Conservation (phyloP, 2,113 vertebrate species). For the Anseranas semipalmata region DNA sequence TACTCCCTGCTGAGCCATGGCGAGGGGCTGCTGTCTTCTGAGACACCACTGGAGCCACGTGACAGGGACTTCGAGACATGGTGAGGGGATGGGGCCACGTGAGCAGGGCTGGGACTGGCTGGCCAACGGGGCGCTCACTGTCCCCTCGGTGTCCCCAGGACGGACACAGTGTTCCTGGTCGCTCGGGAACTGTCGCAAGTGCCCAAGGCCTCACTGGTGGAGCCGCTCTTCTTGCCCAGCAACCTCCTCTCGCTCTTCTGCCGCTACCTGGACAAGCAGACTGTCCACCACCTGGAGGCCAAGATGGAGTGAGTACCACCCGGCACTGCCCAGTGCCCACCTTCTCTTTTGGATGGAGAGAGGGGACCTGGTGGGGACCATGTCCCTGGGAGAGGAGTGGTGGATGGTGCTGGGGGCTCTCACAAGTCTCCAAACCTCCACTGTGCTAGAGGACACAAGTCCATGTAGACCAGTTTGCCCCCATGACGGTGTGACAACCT, state of each 20-base stretch:
- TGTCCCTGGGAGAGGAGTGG: neutral
- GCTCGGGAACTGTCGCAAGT: slow-evolving; percentile 87
- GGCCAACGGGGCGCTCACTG: accelerated
- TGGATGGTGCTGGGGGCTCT: accelerated
- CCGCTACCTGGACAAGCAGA: slow-evolving; percentile 91
- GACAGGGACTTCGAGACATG: slow-evolving; percentile 86
- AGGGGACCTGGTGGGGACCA: neutral
- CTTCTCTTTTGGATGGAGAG: neutral
- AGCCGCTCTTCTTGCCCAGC: slow-evolving; percentile 89
- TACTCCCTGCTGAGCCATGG: slow-evolving; percentile 91
- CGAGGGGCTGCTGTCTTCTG: slow-evolving; percentile 86
- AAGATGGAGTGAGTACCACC: slow-evolving; percentile 86
- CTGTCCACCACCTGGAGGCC: slow-evolving; percentile 86
- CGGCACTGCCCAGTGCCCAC: no score
- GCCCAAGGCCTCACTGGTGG: slow-evolving; percentile 82
- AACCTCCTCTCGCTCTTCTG: slow-evolving; percentile 94
- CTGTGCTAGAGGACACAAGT: neutral
- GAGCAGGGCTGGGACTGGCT: neutral
- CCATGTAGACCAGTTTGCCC: neutral
- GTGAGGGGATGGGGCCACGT: slow-evolving; percentile 66
- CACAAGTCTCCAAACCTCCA: accelerated
- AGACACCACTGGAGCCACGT: slow-evolving; percentile 78
- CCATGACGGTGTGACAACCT: neutral
- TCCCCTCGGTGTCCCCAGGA: slow-evolving; percentile 77
- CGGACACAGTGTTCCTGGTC: slow-evolving; percentile 87